phyloP scores from a whole-genome alignment of 2,113 vertebrate species.

The Ailurus styani region DNA sequence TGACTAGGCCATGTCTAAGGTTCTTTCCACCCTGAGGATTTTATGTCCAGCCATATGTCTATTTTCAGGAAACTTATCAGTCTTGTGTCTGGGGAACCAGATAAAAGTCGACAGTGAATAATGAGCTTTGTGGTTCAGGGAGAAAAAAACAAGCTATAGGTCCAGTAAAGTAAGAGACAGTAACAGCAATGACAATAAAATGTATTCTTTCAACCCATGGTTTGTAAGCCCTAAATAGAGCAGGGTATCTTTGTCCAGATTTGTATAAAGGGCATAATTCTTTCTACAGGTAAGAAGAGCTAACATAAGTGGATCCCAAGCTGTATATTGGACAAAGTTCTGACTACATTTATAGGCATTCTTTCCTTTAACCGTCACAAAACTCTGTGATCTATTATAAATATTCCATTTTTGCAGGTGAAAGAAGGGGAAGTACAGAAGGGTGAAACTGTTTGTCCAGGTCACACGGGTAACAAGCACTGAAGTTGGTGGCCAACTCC shows the following conservation, averaged over 20 bases:
- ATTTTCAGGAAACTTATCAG: slow-evolving; percentile 39
- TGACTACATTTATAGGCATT: background rate
- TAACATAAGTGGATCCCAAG: background rate
- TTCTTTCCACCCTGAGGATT: background rate
- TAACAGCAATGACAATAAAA: background rate
- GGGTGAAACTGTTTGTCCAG: background rate
- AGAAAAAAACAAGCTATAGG: background rate
- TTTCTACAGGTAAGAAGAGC: slow-evolving; percentile 16
- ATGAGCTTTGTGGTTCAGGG: background rate
- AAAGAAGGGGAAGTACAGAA: background rate
- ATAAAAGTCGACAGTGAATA: background rate
- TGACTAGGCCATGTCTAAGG: background rate
- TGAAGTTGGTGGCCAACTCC: background rate
- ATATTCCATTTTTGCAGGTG: background rate
- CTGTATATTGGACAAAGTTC: background rate
- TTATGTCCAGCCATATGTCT: background rate
- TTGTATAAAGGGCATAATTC: background rate
- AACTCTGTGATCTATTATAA: background rate
- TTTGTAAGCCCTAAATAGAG: background rate
- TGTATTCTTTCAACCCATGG: background rate
- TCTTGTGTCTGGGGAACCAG: background rate
- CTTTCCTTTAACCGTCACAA: background rate
- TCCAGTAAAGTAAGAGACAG: background rate
- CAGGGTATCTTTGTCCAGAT: background rate
- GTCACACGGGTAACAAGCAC: background rate